phyloP scores from a whole-genome alignment of 2,888 invertebrate genomes.

The Carabus problematicus region DNA sequence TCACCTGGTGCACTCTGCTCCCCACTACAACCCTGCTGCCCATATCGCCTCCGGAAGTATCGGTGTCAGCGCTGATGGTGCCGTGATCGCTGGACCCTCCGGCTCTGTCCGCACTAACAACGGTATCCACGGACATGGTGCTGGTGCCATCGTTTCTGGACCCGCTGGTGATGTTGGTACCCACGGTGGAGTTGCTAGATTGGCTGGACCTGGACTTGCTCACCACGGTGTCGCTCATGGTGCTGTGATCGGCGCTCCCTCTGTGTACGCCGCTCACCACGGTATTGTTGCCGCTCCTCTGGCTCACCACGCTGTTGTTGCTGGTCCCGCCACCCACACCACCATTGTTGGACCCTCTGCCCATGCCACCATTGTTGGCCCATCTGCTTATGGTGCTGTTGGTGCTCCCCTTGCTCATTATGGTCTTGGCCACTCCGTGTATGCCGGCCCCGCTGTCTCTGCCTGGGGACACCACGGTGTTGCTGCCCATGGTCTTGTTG shows the following conservation, averaged over 20 bases:
- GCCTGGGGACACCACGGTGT: constrained; percentile 13
- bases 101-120: constrained; percentile 10
- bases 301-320: constrained; percentile 11
- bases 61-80: constrained; percentile 11
- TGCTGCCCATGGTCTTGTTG: constrained; percentile 9
- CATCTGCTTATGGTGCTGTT: neutral
- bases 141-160: constrained; percentile 14
- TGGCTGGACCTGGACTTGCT: neutral
- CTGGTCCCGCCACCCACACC: constrained; percentile 8
- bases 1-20: neutral
- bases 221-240: constrained; percentile 5
- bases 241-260: constrained; percentile 37
- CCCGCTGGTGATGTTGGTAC: constrained; percentile 17
- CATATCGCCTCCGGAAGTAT: constrained; percentile 13
- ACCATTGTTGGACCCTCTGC: constrained; percentile 10
- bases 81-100: constrained; percentile 33
- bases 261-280: constrained; percentile 51
- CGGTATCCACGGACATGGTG: constrained; percentile 18
- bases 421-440: neutral
- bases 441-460: constrained; percentile 1
- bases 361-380: constrained; percentile 7
- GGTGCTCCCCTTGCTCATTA: neutral
- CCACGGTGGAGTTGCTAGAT: neutral
- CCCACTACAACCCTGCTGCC: neutral
- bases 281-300: neutral